A percentile compares a stretch with the other conserved stretches of the same genome.
Evolutionary conservation across 2,113 vertebrate species (phyloP).

Genomic region (Motacilla tschutschensis): DNA sequence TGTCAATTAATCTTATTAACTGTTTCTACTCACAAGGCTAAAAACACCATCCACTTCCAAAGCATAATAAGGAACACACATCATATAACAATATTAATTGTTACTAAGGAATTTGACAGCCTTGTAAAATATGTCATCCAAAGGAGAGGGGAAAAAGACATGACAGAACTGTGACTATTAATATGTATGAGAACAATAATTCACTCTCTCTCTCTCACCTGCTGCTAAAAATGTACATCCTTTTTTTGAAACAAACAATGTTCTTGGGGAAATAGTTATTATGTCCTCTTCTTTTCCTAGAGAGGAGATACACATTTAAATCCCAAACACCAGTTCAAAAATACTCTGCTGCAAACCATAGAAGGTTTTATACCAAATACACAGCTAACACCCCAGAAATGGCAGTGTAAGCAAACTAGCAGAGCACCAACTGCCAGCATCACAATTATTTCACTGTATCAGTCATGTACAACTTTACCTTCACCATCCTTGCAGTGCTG

Average conservation of each 20-base stretch:
- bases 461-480: not conserved
- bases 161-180: not conserved
- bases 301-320: not conserved
- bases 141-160: not conserved
- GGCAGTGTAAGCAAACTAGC: not conserved
- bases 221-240: conserved; percentile 87
- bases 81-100: not conserved
- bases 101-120: not conserved
- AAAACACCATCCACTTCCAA: not conserved
- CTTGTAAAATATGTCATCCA: not conserved
- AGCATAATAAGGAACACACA: not conserved
- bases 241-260: conserved; percentile 78
- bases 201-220: conserved; percentile 68
- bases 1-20: not conserved
- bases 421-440: not conserved
- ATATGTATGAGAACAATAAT: not conserved
- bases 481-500: not conserved
- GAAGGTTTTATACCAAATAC: not conserved
- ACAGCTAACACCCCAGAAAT: not conserved
- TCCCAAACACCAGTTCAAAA: not conserved
- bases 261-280: conserved; percentile 82
- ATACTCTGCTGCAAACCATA: not conserved
- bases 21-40: not conserved
- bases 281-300: conserved; percentile 77
- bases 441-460: not conserved